Conservation (phyloP, 2,113 vertebrate genomes). For the Caranx ignobilis region DNA sequence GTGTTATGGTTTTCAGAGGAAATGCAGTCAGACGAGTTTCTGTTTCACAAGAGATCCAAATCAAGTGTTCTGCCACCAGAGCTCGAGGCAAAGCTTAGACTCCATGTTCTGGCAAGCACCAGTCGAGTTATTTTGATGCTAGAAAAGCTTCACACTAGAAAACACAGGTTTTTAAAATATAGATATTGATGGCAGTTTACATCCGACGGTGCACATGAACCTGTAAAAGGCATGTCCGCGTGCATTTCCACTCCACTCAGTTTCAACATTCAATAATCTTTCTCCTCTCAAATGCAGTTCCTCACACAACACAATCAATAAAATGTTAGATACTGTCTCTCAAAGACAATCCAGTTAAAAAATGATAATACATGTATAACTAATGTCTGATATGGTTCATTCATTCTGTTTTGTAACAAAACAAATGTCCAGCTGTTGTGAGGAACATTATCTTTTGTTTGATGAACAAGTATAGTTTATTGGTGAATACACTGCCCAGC, state of each 20-base stretch:
- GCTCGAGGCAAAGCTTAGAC: constrained; percentile 64
- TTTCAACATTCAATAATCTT: neutral
- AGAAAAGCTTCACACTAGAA: constrained; percentile 30
- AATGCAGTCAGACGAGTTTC: constrained; percentile 7
- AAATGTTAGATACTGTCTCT: no score
- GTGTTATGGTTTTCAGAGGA: neutral
- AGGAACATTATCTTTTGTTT: no score
- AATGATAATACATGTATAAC: no score
- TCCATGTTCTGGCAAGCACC: constrained; percentile 60
- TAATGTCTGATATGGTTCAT: no score
- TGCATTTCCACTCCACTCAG: neutral
- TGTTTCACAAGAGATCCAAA: constrained; percentile 37
- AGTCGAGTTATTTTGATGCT: constrained; percentile 61
- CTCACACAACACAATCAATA: neutral
- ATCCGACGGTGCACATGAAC: neutral
- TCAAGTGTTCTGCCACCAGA: constrained; percentile 40
- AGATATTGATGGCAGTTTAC: constrained; percentile 13
- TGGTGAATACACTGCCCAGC: no score
- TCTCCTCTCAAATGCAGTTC: neutral
- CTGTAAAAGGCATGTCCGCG: constrained; percentile 3
- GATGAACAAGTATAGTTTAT: no score
- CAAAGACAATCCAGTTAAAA: no score
- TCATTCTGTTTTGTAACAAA: no score
- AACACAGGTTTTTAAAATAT: constrained; percentile 23
- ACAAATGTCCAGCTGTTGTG: no score